Evolutionary conservation across 1,140 invertebrate genomes (phyloP).

Genomic region (Aphidius gifuensis): DNA sequence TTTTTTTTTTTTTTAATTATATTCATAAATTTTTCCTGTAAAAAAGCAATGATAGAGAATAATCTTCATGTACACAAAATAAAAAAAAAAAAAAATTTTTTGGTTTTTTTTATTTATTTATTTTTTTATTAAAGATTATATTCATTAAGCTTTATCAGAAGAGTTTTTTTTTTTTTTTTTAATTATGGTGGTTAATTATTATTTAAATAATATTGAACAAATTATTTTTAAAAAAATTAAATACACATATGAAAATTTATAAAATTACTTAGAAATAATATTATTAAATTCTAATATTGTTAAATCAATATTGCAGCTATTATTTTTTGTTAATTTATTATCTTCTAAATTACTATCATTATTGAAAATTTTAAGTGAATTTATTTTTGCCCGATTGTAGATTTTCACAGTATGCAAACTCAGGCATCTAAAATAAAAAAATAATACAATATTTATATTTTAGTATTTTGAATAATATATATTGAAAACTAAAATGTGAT

Average conservation of each 20-base stretch:
- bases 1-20: conserved; percentile 6
- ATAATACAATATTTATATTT: neutral
- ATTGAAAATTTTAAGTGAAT: conserved; percentile 75
- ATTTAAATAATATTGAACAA: neutral
- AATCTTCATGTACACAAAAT: too few relatives aligned
- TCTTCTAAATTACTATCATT: conserved; percentile 33
- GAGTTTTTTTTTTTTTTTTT: too few relatives aligned
- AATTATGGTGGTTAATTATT: too few relatives aligned
- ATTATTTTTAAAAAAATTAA: neutral
- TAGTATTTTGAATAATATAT: neutral
- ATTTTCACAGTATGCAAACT: conserved; percentile 82
- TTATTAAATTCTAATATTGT: conserved; percentile 35
- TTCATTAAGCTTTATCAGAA: too few relatives aligned
- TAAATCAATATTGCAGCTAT: conserved; percentile 52
- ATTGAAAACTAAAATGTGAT: conserved; percentile 15
- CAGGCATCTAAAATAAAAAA: conserved; percentile 64
- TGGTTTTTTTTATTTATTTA: too few relatives aligned
- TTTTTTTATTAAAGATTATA: too few relatives aligned
- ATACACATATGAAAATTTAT: neutral
- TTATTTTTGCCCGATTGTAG: conserved; percentile 84
- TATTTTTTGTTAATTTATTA: conserved; percentile 57
- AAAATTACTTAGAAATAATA: conserved; percentile 15
- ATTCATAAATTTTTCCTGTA: neutral
- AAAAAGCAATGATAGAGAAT: too few relatives aligned
- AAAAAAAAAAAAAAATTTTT: too few relatives aligned